Base-by-base conservation (phyloP, 2,113 vertebrate genomes). In the Eublepharis macularius region DNA sequence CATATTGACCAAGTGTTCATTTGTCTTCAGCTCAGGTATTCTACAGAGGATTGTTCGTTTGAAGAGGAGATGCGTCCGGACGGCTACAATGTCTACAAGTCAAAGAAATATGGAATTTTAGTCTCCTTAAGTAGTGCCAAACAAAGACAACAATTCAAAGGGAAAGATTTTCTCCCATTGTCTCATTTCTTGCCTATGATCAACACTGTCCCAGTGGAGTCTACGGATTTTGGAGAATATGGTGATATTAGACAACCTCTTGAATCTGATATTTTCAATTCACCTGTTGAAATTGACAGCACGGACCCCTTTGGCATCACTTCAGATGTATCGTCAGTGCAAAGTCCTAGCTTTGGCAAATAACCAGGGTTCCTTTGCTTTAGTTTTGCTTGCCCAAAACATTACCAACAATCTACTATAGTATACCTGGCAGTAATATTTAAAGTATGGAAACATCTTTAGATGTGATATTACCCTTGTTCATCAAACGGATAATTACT, bases 181-280 rank as follows among this genome's bases (percentile, higher is more conserved):
- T 98, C 98, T 76, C 97, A 97, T 88, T 99, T 99, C 93, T 93
- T 99, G 41, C 98, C 98, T 6, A 96, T 98, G 95, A 92, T 96
- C 81, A 97, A 92, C 92, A 96, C 92, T 0, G 80, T 97, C 34
- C 95, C 97, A 0, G 51, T 93, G 85, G 84, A 91, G 57, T 81
- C 92, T 0, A 63, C 82, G 2, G 91, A 94, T 7, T 89, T 90
- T 11, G 65, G 75, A 1, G 93, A 90, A 69, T 81, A 90, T 0
- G 70, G 89, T 2, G 95, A 92, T 1, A 92, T 93, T 84, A 92
- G 91, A 84, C 93, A 90, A 69, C 86, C 54, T 8, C 49, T 72
- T 19, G 94, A 93, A 2, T 65, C 95, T 0, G 92, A 94, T 17
- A 6, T 66, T 16, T 93, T 94, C 41, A 87, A 92, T 12, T 77